Percentiles rank a stretch among this genome's conserved stretches.
These are phyloP conservation scores for Enteromius afrohamiltoni DNA, from an alignment of 2,797 vertebrate genomes.

Conservation along the genomic window DNA sequence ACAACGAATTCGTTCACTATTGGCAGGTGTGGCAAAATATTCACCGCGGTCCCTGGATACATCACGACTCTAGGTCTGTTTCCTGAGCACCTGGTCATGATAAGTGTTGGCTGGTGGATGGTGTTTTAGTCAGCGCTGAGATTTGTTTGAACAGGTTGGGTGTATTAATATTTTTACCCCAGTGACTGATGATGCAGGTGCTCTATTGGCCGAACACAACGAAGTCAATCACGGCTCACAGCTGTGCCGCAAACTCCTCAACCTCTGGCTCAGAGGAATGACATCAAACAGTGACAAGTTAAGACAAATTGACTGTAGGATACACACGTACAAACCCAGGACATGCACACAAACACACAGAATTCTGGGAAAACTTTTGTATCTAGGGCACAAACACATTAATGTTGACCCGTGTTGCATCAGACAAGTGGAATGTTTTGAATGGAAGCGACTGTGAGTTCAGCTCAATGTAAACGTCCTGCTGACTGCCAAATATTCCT, in stretches of 20 bases:
- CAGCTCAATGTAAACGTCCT: slow-evolving; percentile 37
- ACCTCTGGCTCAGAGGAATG: slow-evolving; percentile 36
- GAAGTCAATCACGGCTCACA: slow-evolving; percentile 34
- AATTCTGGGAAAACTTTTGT: slow-evolving; percentile 9
- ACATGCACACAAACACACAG: background rate
- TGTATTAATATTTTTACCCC: slow-evolving; percentile 42
- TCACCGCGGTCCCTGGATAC: slow-evolving; percentile 4
- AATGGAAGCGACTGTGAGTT: slow-evolving; percentile 63
- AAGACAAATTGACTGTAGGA: slow-evolving; percentile 22
- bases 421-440: slow-evolving; percentile 70
- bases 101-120: slow-evolving; percentile 18
- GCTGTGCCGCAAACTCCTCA: slow-evolving; percentile 33
- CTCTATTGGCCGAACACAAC: slow-evolving; percentile 18
- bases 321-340: slow-evolving; percentile 12
- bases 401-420: slow-evolving; percentile 58
- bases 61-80: background rate
- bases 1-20: background rate
- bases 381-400: slow-evolving; percentile 10
- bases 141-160: slow-evolving; percentile 46
- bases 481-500: background rate
- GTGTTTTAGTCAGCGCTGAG: slow-evolving; percentile 16
- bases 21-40: slow-evolving; percentile 3
- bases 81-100: slow-evolving; percentile 31
- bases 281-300: slow-evolving; percentile 29
- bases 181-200: slow-evolving; percentile 46